Evolutionary conservation across 2,113 vertebrate species (phyloP), one percentile per base, ranked within the genome.

Genomic region (Clupea harengus): DNA sequence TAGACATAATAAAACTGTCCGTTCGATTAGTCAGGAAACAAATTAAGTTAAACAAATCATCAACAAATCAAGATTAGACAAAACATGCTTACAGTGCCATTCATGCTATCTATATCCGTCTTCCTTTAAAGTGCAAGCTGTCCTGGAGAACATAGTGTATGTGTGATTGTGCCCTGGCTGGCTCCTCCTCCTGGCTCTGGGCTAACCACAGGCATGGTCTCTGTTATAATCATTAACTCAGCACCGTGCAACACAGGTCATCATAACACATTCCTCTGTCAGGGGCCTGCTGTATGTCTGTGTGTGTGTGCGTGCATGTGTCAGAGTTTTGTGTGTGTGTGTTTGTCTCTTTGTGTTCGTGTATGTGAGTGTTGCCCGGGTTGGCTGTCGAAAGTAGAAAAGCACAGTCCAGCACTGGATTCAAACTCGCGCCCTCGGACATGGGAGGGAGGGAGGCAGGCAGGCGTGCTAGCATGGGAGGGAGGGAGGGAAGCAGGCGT

Each of bases 151-250:
- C n/a, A n/a, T n/a, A n/a, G n/a, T 39, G 64, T 67, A n/a, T 28
- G 64, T 28, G n/a, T 11, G 64, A 3, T 18, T 60, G 22, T 28
- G 57, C 78, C 85, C 75, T 82, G 5, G n/a, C n/a, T 39, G 60
- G 25, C 25, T 83, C 81, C 9, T 85, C 81, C 45, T 6, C 50
- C 20, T 57, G 67, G 85, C 22, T 50, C 54, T 28, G 81, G 81
- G 85, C 81, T 39, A 86, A 89, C 39, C 28, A 85, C 85, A 88
- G 86, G 17, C 22, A 39, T 13, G 32, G 72, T 39, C 81, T 67
- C 89, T 89, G 88, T 83, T 87, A 86, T 82, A 92, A 90, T 88
- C 88, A 92, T 91, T 88, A 90, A 90, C 91, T 84, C 45, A 83
- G 46, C 72, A 52, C 54, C 54, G 82, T 15, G 49, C 84, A 84